These are phyloP conservation scores for Phenganax subtilis DNA, from an alignment of 92 coral and sea anemone genomes.

Conservation along the genomic window DNA sequence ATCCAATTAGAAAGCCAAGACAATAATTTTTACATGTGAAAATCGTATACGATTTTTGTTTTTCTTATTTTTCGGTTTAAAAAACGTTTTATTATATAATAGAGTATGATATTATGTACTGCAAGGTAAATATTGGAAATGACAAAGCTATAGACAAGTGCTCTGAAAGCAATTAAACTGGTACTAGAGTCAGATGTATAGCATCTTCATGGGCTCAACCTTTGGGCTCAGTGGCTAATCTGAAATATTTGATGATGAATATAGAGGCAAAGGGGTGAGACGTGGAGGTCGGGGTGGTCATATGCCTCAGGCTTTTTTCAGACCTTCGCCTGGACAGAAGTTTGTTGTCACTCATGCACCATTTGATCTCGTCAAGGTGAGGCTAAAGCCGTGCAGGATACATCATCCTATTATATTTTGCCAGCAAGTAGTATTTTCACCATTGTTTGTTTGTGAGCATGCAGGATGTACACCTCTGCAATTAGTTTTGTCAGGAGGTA, in stretches of 20 bases:
- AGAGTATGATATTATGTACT: no score
- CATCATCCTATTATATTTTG: neutral
- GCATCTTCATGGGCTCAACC: neutral
- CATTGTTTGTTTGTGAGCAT: neutral
- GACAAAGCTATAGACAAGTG: neutral
- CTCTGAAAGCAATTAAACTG: neutral
- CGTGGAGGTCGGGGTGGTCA: constrained; percentile 70
- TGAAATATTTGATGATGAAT: neutral
- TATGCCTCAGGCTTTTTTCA: constrained; percentile 66
- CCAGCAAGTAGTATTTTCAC: neutral
- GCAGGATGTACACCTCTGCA: neutral
- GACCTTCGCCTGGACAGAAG: constrained; percentile 77
- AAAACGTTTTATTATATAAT: no score
- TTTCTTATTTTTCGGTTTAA: no score
- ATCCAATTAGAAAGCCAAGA: no score
- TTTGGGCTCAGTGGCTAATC: neutral
- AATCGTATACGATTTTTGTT: no score
- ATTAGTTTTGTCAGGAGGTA: constrained; percentile 59
- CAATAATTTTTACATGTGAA: no score
- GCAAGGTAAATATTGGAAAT: no score
- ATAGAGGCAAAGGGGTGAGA: constrained; percentile 55
- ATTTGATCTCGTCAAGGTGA: constrained; percentile 80
- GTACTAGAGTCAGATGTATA: neutral
- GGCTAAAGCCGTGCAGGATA: neutral
- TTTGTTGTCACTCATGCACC: constrained; percentile 89